Evolutionary conservation across 2,113 vertebrate species (phyloP), one percentile per base, ranked within the genome.

Genomic region (Naja naja): DNA sequence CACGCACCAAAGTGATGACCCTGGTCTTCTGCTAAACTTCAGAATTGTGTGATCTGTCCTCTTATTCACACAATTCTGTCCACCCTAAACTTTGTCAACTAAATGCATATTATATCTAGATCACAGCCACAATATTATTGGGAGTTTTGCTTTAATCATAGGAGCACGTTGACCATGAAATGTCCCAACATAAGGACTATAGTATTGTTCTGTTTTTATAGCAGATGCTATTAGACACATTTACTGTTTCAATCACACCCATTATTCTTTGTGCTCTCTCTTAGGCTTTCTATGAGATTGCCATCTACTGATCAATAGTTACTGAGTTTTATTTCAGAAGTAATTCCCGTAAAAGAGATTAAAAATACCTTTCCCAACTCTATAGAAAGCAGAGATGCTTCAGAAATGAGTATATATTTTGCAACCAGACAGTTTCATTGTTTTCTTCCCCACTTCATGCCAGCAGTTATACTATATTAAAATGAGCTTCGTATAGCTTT

Each of bases 1-100:
- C 45, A 23, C 9, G n/a, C 20, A 34, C 43, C 43, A 25, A 25
- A 12, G 23, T 10, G 8, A 5, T 27, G 64, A 60, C 23, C 47
- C 49, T 39, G 4, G 20, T 64, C 58, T 1, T 56, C 91, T 89
- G 18, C 43, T 86, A 85, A 34, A 53, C 22, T 89, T 3, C 60
- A 10, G 0, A 87, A 55, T 87, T 92, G 64, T 11, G 74, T 1
- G 69, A 90, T 89, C 85, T 87, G 4, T 90, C 3, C 7, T 53
- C 94, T 93, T 45, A 93, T 23, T 85, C 92, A 88, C 85, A 5
- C 25, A 53, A 2, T 88, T 49, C 25, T 1, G 30, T 88, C 92
- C 93, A 49, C 90, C 92, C n/a, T 90, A 49, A 90, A 25, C 93
- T 20, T 64, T 91, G 12, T 2, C 88, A 92, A 88, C 52, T 90